Conservation (phyloP, 2,113 vertebrate genomes). For the Halcyon senegalensis region DNA sequence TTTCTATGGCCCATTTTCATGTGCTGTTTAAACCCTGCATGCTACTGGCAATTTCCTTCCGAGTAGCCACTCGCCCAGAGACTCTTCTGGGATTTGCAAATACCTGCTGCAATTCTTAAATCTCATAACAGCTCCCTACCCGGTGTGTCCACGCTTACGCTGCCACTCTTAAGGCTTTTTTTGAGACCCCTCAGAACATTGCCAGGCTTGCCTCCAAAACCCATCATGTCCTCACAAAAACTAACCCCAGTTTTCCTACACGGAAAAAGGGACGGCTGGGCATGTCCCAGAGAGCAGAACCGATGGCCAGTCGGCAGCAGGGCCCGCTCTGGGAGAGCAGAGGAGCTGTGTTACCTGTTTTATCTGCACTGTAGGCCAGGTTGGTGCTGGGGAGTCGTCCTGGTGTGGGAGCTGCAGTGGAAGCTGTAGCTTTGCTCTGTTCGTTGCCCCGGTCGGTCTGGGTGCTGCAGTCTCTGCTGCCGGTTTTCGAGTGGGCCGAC, state of each 20-base stretch:
- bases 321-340: not conserved
- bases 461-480: slow-evolving; percentile 95
- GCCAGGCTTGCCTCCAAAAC: not conserved
- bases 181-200: not conserved
- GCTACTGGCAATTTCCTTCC: not conserved
- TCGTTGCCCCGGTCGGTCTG: slow-evolving; percentile 89
- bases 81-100: not conserved
- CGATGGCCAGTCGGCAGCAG: not conserved
- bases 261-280: not conserved
- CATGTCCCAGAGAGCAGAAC: not conserved
- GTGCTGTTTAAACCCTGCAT: not conserved
- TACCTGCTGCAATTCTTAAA: not conserved
- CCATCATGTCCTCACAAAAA: not conserved
- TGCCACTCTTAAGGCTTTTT: not conserved
- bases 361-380: slow-evolving; percentile 73
- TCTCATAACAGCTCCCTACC: not conserved
- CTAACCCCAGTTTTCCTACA: not conserved
- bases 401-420: slow-evolving; percentile 63
- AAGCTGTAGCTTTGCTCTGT: slow-evolving; percentile 75
- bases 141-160: not conserved
- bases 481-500: slow-evolving; percentile 90
- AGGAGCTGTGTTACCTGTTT: slow-evolving; percentile 69
- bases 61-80: not conserved
- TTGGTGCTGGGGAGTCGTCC: slow-evolving; percentile 62
- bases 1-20: not conserved